phyloP scores from a whole-genome alignment of 2,888 invertebrate genomes.

The Belgica antarctica region DNA sequence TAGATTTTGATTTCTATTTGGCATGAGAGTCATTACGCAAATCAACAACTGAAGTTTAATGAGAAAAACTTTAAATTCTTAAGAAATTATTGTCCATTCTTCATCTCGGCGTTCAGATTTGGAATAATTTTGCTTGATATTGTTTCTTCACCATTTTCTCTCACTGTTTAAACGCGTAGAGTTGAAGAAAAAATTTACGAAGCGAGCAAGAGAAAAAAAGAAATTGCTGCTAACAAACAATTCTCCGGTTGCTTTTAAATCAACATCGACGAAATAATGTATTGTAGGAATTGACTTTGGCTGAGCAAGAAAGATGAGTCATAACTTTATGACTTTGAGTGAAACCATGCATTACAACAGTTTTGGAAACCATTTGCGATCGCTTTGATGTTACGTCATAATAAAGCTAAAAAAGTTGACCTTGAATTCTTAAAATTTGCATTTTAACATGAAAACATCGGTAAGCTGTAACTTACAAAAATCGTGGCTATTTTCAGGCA shows the following conservation, averaged over 20 bases:
- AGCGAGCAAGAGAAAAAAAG: constrained; percentile 15
- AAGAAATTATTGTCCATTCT: constrained; percentile 4
- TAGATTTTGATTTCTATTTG: too few species aligned
- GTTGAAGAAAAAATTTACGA: constrained; percentile 12
- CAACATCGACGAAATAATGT: constrained; percentile 12
- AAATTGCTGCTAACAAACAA: constrained; percentile 24
- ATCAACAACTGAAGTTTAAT: not conserved
- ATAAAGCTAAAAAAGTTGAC: too few species aligned
- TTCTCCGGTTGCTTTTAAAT: constrained; percentile 10
- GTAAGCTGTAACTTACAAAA: too few species aligned
- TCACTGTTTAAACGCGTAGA: not conserved
- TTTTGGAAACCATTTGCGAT: too few species aligned
- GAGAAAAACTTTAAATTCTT: not conserved
- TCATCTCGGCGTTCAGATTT: too few species aligned
- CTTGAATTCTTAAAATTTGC: too few species aligned
- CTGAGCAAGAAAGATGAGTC: constrained; percentile 12
- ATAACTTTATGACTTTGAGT: not conserved
- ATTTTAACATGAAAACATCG: too few species aligned
- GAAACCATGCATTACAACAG: too few species aligned
- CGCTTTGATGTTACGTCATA: too few species aligned
- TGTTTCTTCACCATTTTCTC: not conserved
- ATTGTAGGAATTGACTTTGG: not conserved
- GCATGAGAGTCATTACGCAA: not conserved
- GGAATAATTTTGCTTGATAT: too few species aligned
- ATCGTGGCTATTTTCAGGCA: too few species aligned